Percentiles rank a stretch among this genome's conserved stretches.
Evolutionary conservation across 1,140 invertebrate species (phyloP).

Genomic region (Drosophila nikananu): DNA sequence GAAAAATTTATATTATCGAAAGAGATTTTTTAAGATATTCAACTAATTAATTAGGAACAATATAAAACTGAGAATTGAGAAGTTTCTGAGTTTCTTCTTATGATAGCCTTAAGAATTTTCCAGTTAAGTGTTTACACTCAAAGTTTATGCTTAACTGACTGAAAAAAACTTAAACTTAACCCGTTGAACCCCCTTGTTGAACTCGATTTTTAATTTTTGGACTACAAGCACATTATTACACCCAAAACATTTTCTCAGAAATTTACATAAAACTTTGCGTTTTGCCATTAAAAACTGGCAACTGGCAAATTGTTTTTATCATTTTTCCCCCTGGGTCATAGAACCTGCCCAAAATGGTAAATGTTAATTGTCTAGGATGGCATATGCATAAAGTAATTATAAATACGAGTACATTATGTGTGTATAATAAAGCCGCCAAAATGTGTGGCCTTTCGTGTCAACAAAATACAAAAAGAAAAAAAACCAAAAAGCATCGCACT

Average conservation of each 20-base stretch:
- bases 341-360: constrained; percentile 29
- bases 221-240: constrained; percentile 15
- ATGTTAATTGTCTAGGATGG: constrained; percentile 34
- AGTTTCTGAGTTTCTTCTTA: not conserved
- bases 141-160: not conserved
- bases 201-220: constrained; percentile 7
- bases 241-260: constrained; percentile 30
- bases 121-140: not conserved
- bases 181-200: not conserved
- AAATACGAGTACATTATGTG: not conserved
- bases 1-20: not conserved
- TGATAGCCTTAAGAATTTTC: not conserved
- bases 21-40: not conserved
- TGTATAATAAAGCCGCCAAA: constrained; percentile 9
- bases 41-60: not conserved
- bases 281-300: constrained; percentile 12
- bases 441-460: constrained; percentile 24
- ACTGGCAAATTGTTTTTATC: constrained; percentile 8
- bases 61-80: not conserved
- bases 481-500: constrained; percentile 6
- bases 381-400: constrained; percentile 4
- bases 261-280: constrained; percentile 26
- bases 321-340: constrained; percentile 9
- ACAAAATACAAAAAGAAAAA: not conserved
- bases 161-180: too few relatives aligned